phyloP scores from a whole-genome alignment of 2,113 vertebrate genomes.

The Apodemus speciosus region DNA sequence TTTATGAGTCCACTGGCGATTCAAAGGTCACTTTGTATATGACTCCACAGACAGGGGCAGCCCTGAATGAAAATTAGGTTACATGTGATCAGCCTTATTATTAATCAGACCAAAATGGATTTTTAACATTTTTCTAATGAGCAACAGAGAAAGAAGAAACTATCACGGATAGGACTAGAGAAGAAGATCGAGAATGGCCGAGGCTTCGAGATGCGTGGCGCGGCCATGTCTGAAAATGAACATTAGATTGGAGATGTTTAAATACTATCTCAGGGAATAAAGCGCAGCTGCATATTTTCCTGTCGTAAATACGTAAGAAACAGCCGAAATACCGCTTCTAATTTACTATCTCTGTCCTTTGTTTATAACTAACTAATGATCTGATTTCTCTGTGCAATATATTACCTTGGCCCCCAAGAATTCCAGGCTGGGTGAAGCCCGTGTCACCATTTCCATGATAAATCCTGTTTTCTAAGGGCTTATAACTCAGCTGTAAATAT shows the following conservation, averaged over 20 bases:
- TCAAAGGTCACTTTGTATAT: slow-evolving; percentile 99
- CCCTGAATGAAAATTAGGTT: slow-evolving; percentile 99
- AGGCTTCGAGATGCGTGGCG: slow-evolving; percentile 68
- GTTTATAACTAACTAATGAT: slow-evolving; percentile 88
- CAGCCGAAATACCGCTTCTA: slow-evolving; percentile 83
- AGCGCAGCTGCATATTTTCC: slow-evolving; percentile 82
- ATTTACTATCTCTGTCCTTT: slow-evolving; percentile 86
- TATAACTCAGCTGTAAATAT: slow-evolving; percentile 84
- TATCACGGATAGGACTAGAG: slow-evolving; percentile 85
- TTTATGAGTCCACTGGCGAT: slow-evolving; percentile 94
- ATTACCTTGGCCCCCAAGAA: slow-evolving; percentile 80
- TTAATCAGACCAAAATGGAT: slow-evolving; percentile 99
- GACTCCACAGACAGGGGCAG: slow-evolving; percentile 96
- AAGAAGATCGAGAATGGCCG: slow-evolving; percentile 67
- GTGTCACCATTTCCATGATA: slow-evolving; percentile 82
- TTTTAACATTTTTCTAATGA: slow-evolving; percentile 99
- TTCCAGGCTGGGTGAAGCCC: slow-evolving; percentile 71
- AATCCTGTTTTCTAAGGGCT: slow-evolving; percentile 83
- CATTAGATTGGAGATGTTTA: slow-evolving; percentile 84
- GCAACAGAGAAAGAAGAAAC: slow-evolving; percentile 91
- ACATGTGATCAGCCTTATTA: slow-evolving; percentile 99
- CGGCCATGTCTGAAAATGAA: slow-evolving; percentile 80
- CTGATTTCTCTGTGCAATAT: slow-evolving; percentile 83
- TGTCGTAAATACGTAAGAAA: slow-evolving; percentile 84
- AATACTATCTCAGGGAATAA: slow-evolving; percentile 84